Evolutionary conservation across 2,113 vertebrate species (phyloP), one percentile per base, ranked within the genome.

Genomic region (Chionomys nivalis): DNA sequence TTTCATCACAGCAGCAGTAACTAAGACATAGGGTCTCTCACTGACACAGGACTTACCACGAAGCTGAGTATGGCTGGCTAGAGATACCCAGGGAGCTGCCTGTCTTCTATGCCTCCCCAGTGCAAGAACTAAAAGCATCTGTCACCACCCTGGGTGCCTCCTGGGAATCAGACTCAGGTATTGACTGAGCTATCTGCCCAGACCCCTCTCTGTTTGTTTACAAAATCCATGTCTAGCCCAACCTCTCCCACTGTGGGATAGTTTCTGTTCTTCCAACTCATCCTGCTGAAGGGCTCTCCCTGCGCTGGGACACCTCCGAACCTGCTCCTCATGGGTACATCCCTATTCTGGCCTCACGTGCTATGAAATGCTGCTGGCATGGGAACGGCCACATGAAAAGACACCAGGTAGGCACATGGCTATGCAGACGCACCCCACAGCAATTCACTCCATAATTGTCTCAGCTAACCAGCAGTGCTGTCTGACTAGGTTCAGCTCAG

Each of bases 391-490:
- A 65, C 65, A 42, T 6, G 11, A 26, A 55, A 52, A 7, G 23
- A 68, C 31, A 11, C 24, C 90, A 90, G n/a, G 61, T 58, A 90
- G 70, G 70, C 39, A 44, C 88, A 68, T 0, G 65, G 47, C 89
- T 23, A 47, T 44, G n/a, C 58, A 26, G 83, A 65, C 42, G 86
- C 39, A 79, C 36, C 24, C 39, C 23, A 66, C 47, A 91, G 44
- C 70, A 68, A 91, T 79, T 94, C 33, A 36, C 47, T 49, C 66
- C 39, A 68, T 31, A 86, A 88, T 47, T 61, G n/a, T 70, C 47
- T 93, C 77, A 97, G 73, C 47, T 90, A 89, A 83, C 93, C 17
- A 82, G 47, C 28, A 0, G 23, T 82, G 79, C 73, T 39, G 65
- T 93, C 58, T 93, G 85, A 91, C 58, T 72, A 70, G 12, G 36